Evolutionary conservation across 2,797 vertebrate species (phyloP).

Genomic region (Pagetopsis macropterus): DNA sequence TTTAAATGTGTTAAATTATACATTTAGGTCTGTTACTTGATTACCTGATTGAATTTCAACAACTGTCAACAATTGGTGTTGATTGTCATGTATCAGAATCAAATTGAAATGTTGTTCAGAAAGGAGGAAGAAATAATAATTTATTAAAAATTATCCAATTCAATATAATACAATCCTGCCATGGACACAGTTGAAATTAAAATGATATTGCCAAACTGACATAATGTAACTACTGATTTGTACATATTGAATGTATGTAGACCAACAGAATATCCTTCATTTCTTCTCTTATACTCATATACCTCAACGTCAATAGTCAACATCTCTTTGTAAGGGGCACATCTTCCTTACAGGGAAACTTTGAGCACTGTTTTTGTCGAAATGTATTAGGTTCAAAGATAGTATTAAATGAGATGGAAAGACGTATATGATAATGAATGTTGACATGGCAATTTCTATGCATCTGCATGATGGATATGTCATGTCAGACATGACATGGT

Average conservation of each 20-base stretch:
- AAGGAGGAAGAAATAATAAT: neutral
- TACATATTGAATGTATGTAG: neutral
- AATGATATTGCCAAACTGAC: neutral
- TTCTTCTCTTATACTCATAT: neutral
- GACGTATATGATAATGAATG: constrained; percentile 45
- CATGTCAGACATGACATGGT: constrained; percentile 52
- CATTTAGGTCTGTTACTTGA: neutral
- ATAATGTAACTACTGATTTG: neutral
- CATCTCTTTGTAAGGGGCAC: neutral
- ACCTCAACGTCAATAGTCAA: neutral
- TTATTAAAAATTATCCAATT: neutral
- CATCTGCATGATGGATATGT: constrained; percentile 58
- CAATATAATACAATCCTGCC: neutral
- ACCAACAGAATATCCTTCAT: neutral
- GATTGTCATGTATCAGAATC: neutral
- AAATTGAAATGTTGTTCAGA: neutral
- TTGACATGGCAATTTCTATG: constrained; percentile 41
- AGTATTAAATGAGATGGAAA: constrained; percentile 5
- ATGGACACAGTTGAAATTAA: neutral
- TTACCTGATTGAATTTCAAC: neutral
- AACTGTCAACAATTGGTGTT: neutral
- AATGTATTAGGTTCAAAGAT: constrained; percentile 26
- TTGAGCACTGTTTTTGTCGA: constrained; percentile 2
- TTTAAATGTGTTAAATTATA: neutral
- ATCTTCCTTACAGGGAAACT: neutral